Conservation (phyloP, 1,140 invertebrate species). For the Anastrepha obliqua region DNA sequence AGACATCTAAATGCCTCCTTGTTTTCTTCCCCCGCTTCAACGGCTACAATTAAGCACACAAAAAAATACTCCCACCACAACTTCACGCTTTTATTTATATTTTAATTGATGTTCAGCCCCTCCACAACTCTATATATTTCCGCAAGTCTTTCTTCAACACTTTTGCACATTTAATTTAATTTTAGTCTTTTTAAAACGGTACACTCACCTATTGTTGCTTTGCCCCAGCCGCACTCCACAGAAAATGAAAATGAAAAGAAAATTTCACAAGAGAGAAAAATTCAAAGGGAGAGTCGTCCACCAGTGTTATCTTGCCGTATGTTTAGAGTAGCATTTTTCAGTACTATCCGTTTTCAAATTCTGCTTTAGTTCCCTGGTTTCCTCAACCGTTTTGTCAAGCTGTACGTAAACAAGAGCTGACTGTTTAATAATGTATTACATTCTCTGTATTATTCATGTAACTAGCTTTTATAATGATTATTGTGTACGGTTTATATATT, state of each 20-base stretch:
- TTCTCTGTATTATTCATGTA: not conserved
- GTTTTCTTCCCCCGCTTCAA: slow-evolving; percentile 31
- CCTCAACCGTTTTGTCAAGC: not conserved
- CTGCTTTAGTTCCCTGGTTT: not conserved
- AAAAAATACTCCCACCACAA: not conserved
- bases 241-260: slow-evolving; percentile 50
- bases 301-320: not conserved
- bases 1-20: slow-evolving; percentile 28
- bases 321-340: not conserved
- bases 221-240: slow-evolving; percentile 52
- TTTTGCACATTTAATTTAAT: slow-evolving; percentile 53
- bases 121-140: not conserved
- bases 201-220: slow-evolving; percentile 54
- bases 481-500: too few relatives aligned
- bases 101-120: too few relatives aligned
- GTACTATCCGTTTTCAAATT: not conserved
- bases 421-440: not conserved
- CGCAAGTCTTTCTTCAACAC: not conserved
- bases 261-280: slow-evolving; percentile 41
- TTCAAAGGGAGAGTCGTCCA: not conserved
- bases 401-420: slow-evolving; percentile 15
- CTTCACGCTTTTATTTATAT: not conserved
- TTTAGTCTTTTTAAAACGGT: slow-evolving; percentile 45
- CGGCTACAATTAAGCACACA: not conserved
- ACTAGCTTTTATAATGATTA: not conserved